phyloP scores from a whole-genome alignment of 2,888 invertebrate genomes.

The Tachystola acroxantha region DNA sequence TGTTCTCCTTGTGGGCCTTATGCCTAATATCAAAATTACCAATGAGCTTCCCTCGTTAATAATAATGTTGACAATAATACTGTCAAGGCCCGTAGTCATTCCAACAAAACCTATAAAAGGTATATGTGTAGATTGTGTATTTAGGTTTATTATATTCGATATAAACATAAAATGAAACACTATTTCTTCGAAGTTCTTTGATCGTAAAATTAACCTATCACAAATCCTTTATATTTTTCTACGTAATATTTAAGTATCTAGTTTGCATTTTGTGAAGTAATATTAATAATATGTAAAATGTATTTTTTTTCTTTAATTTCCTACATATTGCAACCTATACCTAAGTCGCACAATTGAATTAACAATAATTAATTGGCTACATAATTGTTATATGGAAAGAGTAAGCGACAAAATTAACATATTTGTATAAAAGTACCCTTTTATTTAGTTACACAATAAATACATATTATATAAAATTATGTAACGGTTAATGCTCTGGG shows the following conservation, averaged over 20 bases:
- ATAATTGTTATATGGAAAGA: neutral
- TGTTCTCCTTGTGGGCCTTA: no score
- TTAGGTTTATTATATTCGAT: neutral
- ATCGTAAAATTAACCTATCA: neutral
- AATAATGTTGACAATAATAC: constrained; percentile 13
- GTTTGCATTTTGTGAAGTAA: no score
- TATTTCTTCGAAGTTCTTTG: neutral
- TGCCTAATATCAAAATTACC: neutral
- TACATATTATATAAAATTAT: no score
- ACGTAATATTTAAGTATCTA: neutral
- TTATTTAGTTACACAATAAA: no score
- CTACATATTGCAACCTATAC: neutral
- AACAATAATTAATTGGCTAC: neutral
- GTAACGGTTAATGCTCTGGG: no score
- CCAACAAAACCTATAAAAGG: neutral
- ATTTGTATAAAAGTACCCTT: neutral
- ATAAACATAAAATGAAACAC: neutral
- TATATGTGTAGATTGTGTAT: neutral
- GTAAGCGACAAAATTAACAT: neutral
- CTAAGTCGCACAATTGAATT: neutral
- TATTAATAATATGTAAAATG: no score
- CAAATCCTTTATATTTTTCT: neutral
- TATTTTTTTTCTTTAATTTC: no score
- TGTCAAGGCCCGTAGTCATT: constrained; percentile 1
- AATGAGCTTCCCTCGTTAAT: constrained; percentile 12